Base-by-base conservation (phyloP, 2,888 invertebrate genomes). In the Drosophila nr. perissopoda region DNA sequence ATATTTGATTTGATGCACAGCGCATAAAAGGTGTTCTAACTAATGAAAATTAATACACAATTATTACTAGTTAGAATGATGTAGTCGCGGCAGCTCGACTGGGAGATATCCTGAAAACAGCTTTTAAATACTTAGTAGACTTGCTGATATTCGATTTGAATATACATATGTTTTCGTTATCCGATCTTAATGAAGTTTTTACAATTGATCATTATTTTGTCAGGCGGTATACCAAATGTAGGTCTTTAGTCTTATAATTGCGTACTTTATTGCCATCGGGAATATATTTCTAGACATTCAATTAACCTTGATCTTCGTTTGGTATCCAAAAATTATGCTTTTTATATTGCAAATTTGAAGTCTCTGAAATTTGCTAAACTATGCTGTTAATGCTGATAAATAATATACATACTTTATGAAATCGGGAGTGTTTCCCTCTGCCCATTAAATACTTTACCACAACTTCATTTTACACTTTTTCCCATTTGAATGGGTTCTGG, bases 41-140 rank as follows among this genome's bases (percentile, higher is more conserved):
- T 46, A 46, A 46, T 46, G 8, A 46, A 46, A 46, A 46, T 25
- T 46, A 27, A 46, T 46, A 4, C 46, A 16, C 46, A 46, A 46
- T 46, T 46, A 21, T 46, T 25, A 8, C 25, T 7, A 46, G 13
- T 46, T 16, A 25, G 16, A 25, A 4, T 16, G 16, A 25, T 16
- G 25, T 16, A 16, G 46, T 21, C 21, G 46, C 7, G 2, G 13
- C 13, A 4, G 4, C 25, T 25, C 46, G 46, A 25, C 25, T 25
- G 8, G 16, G 0, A 16, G 4, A 46, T 25, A 16, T 25, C 16
- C 25, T 8, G 16, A 46, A 1, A 16, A 16, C 25, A 8, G 25
- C 7, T 25, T 16, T 16, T 25, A 46, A 25, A 16, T 46, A 46
- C 4, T 21, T 10, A 2, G 18, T 3, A 2, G 34, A 13, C 34